Base-by-base conservation (phyloP, 2,797 vertebrate genomes). In the Pipistrellus kuhlii region DNA sequence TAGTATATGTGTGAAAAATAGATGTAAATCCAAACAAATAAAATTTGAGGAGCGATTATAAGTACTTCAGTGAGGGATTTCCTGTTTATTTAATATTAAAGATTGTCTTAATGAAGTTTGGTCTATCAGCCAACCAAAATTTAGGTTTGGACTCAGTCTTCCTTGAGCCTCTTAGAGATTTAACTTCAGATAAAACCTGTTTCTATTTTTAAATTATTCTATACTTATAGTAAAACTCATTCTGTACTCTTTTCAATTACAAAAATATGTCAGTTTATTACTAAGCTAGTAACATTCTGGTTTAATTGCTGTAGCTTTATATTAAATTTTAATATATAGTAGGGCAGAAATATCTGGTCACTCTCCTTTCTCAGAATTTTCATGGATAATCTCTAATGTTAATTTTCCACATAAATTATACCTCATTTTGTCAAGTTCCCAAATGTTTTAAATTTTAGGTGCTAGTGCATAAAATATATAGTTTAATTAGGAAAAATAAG, bases 391-490 rank as follows among this genome's bases (percentile, higher is more conserved):
- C n/a, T 81, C 14, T 86, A 59, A 41, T 81, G 8, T 53, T 88
- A 85, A 81, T 77, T 92, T 91, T 86, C 21, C 14, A 88, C 48
- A 73, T 73, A 68, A 83, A 59, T 93, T 88, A 95, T 92, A 38
- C 2, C 6, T 82, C 57, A 86, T 55, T 72, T 80, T 68, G 13
- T 88, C 85, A 92, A 85, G 51, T 85, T 93, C 71, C 66, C 30
- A 59, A 48, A 62, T 68, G 59, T 18, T 53, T 94, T 55, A 73
- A 71, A 90, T 85, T 92, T 85, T 55, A 55, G 71, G 32, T 72
- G 21, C 13, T 77, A 48, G n/a, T 72, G 4, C 66, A 85, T 77
- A 12, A 76, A 85, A 81, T 93, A 78, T 77, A 53, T 68, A 68
- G 17, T 38, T 93, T 77, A 77, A 88, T 92, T 92, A 76, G 66